Percentiles rank a stretch among this genome's conserved stretches.
These are phyloP conservation scores for Macrophya alboannulata DNA, from an alignment of 2,888 invertebrate genomes.

Conservation along the genomic window DNA sequence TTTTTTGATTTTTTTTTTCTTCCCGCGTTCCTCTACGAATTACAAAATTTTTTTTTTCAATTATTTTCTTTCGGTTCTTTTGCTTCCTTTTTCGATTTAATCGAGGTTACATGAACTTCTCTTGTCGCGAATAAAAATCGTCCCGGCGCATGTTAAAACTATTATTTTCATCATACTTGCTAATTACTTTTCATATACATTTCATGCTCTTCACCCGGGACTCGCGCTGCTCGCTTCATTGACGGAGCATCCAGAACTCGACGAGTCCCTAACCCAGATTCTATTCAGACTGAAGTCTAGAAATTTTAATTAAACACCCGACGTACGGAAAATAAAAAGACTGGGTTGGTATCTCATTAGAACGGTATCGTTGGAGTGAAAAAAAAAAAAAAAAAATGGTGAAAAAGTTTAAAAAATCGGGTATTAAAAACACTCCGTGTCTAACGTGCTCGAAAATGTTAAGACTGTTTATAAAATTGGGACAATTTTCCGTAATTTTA, in stretches of 20 bases:
- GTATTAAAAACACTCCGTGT: background rate
- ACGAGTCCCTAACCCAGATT: constrained; percentile 61
- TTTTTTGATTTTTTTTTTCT: background rate
- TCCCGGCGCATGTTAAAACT: background rate
- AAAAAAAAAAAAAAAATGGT: background rate
- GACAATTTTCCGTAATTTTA: too few species aligned
- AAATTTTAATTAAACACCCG: constrained; percentile 61
- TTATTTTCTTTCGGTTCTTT: background rate
- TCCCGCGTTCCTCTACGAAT: background rate
- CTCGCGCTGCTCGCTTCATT: constrained; percentile 39
- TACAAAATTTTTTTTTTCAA: background rate
- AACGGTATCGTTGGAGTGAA: constrained; percentile 39
- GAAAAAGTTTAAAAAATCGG: too few species aligned
- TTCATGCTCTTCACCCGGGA: background rate
- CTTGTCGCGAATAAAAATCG: background rate
- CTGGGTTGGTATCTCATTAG: constrained; percentile 41
- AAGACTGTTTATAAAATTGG: too few species aligned
- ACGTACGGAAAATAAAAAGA: constrained; percentile 29
- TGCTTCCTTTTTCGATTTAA: background rate
- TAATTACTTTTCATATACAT: constrained; percentile 35
- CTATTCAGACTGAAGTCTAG: constrained; percentile 54
- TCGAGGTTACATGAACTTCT: background rate
- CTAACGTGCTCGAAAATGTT: too few species aligned
- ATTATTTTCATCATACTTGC: constrained; percentile 20
- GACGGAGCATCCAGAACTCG: background rate